Conservation (phyloP, 2,113 vertebrate genomes). For the Carassius carassius region DNA sequence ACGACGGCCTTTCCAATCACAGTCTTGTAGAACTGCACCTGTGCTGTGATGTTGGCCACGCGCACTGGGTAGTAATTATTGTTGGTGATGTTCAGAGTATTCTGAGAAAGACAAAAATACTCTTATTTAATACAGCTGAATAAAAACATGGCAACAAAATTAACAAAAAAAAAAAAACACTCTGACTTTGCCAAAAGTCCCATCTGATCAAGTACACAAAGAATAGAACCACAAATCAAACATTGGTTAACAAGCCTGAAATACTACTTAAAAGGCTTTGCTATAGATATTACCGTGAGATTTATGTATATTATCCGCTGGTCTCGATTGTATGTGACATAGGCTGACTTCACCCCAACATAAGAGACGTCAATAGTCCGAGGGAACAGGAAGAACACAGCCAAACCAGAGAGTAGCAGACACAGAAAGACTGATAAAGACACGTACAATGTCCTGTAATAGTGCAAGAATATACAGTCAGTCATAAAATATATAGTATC, state of each 20-base stretch:
- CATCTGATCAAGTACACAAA: not conserved
- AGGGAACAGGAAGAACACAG: conserved; percentile 96
- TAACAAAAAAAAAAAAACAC: not conserved
- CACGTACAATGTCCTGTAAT: conserved; percentile 90
- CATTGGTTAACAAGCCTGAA: not conserved
- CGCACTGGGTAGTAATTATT: conserved; percentile 93
- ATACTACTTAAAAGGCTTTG: not conserved
- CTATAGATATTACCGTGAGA: conserved; percentile 83
- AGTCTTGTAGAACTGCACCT: conserved; percentile 91
- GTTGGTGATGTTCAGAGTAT: conserved; percentile 93
- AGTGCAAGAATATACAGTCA: not conserved
- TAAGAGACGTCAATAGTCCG: conserved; percentile 92
- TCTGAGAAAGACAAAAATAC: conserved; percentile 71
- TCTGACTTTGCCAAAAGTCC: not conserved
- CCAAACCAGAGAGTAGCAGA: conserved; percentile 89
- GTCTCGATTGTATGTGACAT: conserved; percentile 82
- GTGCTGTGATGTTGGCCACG: conserved; percentile 89
- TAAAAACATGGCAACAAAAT: not conserved
- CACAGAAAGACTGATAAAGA: conserved; percentile 90
- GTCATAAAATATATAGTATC: not conserved
- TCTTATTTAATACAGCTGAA: not conserved
- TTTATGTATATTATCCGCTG: conserved; percentile 89
- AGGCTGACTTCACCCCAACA: conserved; percentile 90
- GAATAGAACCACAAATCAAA: not conserved
- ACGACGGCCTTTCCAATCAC: conserved; percentile 89